phyloP scores from a whole-genome alignment of 2,888 invertebrate species.

The Scelioninae gen. 1 region DNA sequence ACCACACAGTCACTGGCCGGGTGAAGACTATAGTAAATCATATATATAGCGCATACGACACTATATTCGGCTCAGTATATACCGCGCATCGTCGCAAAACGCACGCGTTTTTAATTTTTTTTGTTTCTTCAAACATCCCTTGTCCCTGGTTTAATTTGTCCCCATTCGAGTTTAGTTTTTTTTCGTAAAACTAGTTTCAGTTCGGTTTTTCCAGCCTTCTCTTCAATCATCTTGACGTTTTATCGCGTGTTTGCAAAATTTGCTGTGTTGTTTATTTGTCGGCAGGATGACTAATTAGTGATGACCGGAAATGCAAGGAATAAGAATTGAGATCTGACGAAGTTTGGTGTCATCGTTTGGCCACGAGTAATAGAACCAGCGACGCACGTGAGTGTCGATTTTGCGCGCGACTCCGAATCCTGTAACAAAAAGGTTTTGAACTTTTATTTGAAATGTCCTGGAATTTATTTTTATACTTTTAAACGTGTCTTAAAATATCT shows the following conservation, averaged over 20 bases:
- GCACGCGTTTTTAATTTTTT: conserved; percentile 65
- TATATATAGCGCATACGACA: conserved; percentile 64
- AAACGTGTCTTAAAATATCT: too few species aligned
- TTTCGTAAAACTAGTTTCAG: not conserved
- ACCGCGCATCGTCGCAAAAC: conserved; percentile 62
- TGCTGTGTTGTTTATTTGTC: not conserved
- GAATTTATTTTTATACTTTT: too few species aligned
- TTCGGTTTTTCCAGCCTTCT: too few species aligned
- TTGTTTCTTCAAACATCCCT: conserved; percentile 11
- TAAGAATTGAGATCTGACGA: conserved; percentile 5
- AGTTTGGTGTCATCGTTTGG: conserved; percentile 16
- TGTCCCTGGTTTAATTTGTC: conserved; percentile 1
- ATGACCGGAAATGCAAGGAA: conserved; percentile 10
- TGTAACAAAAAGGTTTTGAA: not conserved
- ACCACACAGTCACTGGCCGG: conserved; percentile 64
- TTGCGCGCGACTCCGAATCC: conserved; percentile 23
- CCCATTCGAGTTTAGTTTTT: conserved; percentile 3
- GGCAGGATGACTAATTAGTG: conserved; percentile 4
- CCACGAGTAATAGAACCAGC: conserved; percentile 17
- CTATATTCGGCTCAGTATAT: conserved; percentile 69
- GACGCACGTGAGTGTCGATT: conserved; percentile 45
- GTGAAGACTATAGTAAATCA: conserved; percentile 65
- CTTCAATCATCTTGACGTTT: too few species aligned
- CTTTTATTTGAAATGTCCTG: too few species aligned
- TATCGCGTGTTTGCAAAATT: not conserved